Evolutionary conservation across 37 sponge, comb jelly and placozoan species (phyloP).

Genomic region (Aphrocallistes beatrix): DNA sequence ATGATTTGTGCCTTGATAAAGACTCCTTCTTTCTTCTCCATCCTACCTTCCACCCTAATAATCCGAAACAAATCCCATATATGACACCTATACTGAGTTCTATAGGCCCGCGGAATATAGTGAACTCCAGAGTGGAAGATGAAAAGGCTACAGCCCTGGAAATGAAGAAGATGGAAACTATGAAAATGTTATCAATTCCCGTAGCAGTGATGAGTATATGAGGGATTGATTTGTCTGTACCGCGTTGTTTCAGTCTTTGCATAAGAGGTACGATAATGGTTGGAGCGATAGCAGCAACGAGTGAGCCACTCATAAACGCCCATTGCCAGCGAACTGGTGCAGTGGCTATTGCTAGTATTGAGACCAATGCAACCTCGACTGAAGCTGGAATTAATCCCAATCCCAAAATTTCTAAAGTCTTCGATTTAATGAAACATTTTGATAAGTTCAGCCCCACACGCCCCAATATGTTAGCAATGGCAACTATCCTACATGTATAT

Average conservation of each 20-base stretch:
- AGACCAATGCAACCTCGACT: neutral
- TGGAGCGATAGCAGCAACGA: neutral
- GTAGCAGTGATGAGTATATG: neutral
- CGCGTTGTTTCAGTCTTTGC: neutral
- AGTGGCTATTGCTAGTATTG: neutral
- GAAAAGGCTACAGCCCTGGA: neutral
- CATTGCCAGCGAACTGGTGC: neutral
- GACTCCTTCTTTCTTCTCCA: neutral
- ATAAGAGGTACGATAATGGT: neutral
- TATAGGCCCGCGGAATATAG: neutral
- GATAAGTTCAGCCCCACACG: neutral
- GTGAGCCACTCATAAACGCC: neutral
- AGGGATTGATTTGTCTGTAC: neutral
- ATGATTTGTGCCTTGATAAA: neutral
- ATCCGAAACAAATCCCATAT: neutral
- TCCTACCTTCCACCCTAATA: neutral
- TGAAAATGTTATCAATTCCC: neutral
- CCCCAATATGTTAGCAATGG: neutral
- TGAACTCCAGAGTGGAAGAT: neutral
- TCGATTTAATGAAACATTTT: neutral
- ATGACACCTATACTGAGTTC: neutral
- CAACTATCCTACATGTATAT: neutral
- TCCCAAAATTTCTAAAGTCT: neutral
- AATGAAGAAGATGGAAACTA: neutral
- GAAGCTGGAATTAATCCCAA: neutral